Conservation (phyloP, 2,797 vertebrate species). For the Dicrostonyx torquatus region DNA sequence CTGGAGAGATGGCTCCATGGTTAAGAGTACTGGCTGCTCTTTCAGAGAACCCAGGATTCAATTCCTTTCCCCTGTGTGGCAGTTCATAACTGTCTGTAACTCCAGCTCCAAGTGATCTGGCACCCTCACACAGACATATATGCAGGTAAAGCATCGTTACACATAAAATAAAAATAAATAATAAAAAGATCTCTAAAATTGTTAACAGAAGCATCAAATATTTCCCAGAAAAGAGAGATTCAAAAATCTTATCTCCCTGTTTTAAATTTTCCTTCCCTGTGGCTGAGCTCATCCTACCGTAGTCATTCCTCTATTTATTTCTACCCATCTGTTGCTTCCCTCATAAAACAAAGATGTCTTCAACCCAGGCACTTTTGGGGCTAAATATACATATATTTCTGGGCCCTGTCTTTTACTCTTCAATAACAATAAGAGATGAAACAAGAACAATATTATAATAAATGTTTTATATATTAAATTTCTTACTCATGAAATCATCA, state of each 20-base stretch:
- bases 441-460: slow-evolving; percentile 2
- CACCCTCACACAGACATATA: neutral
- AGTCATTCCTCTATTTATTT: neutral
- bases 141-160: neutral
- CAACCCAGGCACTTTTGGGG: neutral
- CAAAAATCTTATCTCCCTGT: neutral
- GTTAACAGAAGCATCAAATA: neutral
- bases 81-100: neutral
- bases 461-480: neutral
- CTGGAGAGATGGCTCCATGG: neutral
- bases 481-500: slow-evolving; percentile 18
- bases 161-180: neutral
- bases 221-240: neutral
- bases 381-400: slow-evolving; percentile 8
- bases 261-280: neutral
- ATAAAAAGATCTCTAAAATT: neutral
- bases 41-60: neutral
- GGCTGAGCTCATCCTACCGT: neutral
- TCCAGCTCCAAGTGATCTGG: neutral
- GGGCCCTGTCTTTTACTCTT: neutral
- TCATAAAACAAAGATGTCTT: neutral
- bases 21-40: neutral
- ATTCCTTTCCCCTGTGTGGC: neutral
- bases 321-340: neutral
- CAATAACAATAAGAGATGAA: neutral